Base-by-base conservation (phyloP, 2,113 vertebrate species). In the Delphinus delphis region DNA sequence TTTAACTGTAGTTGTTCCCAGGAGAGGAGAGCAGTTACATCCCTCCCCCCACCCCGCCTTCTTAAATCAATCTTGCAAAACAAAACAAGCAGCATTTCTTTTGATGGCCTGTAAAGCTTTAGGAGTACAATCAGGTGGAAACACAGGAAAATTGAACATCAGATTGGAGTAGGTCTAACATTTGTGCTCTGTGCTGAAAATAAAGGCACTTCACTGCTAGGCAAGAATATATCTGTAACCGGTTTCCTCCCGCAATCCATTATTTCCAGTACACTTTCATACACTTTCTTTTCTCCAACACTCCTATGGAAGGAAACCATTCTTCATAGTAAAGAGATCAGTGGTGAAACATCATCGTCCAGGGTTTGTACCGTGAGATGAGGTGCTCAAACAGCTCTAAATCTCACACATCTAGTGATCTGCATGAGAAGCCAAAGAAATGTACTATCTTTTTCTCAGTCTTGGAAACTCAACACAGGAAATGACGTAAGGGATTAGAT, bases 201-300 rank as follows among this genome's bases (percentile, higher is more conserved):
- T 67, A 93, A 97, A 94, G 96, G 94, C 94, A 96, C 96, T 96
- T 95, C 28, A 26, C 74, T 50, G 12, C 53, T 60, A 81, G 62
- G 74, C 33, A 53, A 88, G 41, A 41, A 26, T 13, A 1, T 4
- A 28, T 47, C 73, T 73, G 58, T 53, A 70, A 44, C 44, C 21
- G 11, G 38, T 81, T 87, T 96, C 71, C 96, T 92, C 38, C 38
- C 38, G 2, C 50, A 93, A 65, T 33, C 55, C 53, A 47, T 0
- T 25, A 53, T 93, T 58, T 38, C 36, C 28, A 26, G 65, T 60
- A 21, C 23, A 53, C 58, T 68, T 55, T 63, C 13, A 23, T 38
- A 33, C 0, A 20, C 50, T 2, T 58, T 41, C 73, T 74, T 50
- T 38, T 85, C 88, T 88, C 47, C 33, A 58, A 0, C 6, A 21